Conservation (phyloP, 2,113 vertebrate species). For the Rousettus leschenaultii region DNA sequence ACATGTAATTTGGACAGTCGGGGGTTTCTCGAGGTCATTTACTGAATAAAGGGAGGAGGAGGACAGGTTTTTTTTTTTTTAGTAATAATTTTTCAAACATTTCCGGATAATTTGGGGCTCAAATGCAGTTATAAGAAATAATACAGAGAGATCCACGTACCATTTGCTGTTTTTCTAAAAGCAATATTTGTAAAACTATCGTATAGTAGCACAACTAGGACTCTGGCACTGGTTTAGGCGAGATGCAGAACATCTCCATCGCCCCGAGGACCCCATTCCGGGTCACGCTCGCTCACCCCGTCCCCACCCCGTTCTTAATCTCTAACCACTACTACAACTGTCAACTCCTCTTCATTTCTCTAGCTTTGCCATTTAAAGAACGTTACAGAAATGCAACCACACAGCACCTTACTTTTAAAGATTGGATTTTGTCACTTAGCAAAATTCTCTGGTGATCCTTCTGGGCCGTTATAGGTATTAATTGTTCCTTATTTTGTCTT, state of each 20-base stretch:
- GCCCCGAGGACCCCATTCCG: background rate
- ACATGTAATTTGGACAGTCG: no score
- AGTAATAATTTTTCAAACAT: background rate
- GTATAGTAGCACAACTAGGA: background rate
- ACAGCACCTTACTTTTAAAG: background rate
- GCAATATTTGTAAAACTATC: background rate
- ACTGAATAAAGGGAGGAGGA: background rate
- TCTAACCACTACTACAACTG: background rate
- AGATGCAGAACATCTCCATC: background rate
- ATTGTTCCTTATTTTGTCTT: background rate
- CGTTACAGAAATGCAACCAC: background rate
- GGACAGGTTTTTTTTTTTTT: background rate
- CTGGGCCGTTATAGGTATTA: background rate
- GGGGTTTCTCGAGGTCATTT: background rate
- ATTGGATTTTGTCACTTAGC: background rate
- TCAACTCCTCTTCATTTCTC: background rate
- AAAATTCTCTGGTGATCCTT: background rate
- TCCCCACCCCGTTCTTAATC: background rate
- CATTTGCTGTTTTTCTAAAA: background rate
- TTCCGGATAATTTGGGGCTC: background rate
- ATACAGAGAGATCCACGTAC: background rate
- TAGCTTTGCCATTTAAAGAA: background rate
- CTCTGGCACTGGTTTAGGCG: background rate
- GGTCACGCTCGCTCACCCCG: background rate
- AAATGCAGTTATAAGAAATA: background rate